phyloP scores from a whole-genome alignment of 2,113 vertebrate genomes.

The Strigops habroptila region DNA sequence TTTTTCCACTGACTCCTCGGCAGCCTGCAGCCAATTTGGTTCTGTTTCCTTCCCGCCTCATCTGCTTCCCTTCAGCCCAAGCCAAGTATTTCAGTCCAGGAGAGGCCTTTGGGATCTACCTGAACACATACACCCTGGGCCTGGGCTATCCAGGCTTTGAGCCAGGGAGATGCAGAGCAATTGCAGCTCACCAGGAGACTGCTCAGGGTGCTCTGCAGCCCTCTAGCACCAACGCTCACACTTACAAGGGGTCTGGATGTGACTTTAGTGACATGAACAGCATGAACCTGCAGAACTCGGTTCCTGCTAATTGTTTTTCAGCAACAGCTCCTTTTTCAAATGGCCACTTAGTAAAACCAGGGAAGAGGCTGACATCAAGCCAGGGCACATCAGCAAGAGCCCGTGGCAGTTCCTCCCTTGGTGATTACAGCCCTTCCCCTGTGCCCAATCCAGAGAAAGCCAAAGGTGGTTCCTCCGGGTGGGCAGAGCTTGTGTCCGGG shows the following conservation, averaged over 20 bases:
- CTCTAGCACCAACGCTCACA: neutral
- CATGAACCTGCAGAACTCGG: too few species aligned
- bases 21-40: neutral
- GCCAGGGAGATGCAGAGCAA: neutral
- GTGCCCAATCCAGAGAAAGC: neutral
- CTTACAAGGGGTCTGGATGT: neutral
- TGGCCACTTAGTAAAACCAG: neutral
- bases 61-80: neutral
- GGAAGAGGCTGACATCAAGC: neutral
- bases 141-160: neutral
- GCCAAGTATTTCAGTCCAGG: neutral
- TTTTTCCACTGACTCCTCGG: neutral
- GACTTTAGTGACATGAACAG: neutral
- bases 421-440: neutral
- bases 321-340: neutral
- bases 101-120: neutral
- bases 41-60: neutral
- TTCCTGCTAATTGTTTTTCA: too few species aligned
- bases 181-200: neutral
- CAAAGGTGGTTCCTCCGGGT: neutral
- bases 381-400: neutral
- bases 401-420: accelerated
- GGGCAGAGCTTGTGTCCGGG: neutral
- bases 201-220: neutral
- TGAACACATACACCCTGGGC: neutral